These are phyloP conservation scores for Nemopilema nomurai DNA, from an alignment of 30 jellyfish, hydroid and myxozoan genomes.

Conservation along the genomic window DNA sequence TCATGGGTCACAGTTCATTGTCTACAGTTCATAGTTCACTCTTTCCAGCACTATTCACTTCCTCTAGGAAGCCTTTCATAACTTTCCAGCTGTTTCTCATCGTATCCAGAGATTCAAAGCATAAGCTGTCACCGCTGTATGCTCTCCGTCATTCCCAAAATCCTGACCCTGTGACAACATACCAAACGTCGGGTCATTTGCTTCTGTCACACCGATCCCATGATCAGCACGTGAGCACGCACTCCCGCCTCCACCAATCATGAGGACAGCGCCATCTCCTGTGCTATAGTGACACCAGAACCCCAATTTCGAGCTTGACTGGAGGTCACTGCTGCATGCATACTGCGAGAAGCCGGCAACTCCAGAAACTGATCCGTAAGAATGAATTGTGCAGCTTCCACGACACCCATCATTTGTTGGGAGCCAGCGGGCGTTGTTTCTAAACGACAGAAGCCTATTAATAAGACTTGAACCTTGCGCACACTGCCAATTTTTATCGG, in stretches of 20 bases:
- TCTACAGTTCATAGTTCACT: too few species aligned
- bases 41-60: too few species aligned
- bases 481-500: too few species aligned
- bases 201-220: constrained; percentile 54
- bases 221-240: constrained; percentile 63
- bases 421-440: constrained; percentile 47
- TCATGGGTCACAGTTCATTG: too few species aligned
- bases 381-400: constrained; percentile 5
- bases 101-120: constrained; percentile 29
- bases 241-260: constrained; percentile 71
- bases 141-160: constrained; percentile 17
- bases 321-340: constrained; percentile 26
- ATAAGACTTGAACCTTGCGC: too few species aligned
- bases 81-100: constrained; percentile 8
- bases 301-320: constrained; percentile 17
- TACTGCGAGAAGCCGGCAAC: constrained; percentile 36
- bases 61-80: too few species aligned
- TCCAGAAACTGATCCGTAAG: constrained; percentile 16
- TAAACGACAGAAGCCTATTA: too few species aligned
- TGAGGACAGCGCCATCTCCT: constrained; percentile 52
- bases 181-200: constrained; percentile 34
- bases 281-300: constrained; percentile 66
- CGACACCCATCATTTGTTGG: constrained; percentile 12
- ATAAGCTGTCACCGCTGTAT: background rate
- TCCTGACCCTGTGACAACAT: background rate